Evolutionary conservation across 2,888 invertebrate species (phyloP).

Genomic region (Heliconius ismenius): DNA sequence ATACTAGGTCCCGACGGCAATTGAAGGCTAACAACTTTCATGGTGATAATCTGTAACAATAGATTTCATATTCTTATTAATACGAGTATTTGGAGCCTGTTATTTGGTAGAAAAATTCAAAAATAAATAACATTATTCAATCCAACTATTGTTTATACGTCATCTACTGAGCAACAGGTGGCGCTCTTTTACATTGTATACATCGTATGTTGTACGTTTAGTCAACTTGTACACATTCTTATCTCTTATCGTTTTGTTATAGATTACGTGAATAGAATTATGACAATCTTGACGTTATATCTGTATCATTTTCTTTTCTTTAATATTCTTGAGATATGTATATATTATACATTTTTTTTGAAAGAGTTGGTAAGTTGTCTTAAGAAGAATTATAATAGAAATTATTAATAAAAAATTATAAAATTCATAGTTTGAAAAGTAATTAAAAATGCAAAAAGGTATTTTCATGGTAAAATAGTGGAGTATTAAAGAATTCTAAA

Average conservation of each 20-base stretch:
- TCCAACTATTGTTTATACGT: neutral
- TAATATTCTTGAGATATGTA: neutral
- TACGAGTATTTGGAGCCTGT: too few species aligned
- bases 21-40: conserved; percentile 87
- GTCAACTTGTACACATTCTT: conserved; percentile 24
- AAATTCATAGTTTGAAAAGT: neutral
- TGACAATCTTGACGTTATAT: conserved; percentile 25
- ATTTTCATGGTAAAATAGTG: neutral
- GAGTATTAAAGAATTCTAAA: neutral
- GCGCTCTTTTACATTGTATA: conserved; percentile 42
- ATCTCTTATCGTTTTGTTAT: conserved; percentile 32
- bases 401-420: neutral
- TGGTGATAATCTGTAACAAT: conserved; percentile 72
- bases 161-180: conserved; percentile 49
- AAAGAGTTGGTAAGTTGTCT: neutral
- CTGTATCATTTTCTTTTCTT: neutral
- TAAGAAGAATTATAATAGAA: neutral
- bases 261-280: conserved; percentile 36
- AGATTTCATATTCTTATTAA: neutral
- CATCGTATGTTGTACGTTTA: conserved; percentile 7
- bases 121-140: neutral
- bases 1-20: conserved; percentile 87
- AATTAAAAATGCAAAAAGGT: neutral
- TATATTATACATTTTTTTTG: neutral
- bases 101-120: neutral